These are phyloP conservation scores for Anoncus sp. DNA, from an alignment of 2,888 invertebrate species.

Conservation along the genomic window DNA sequence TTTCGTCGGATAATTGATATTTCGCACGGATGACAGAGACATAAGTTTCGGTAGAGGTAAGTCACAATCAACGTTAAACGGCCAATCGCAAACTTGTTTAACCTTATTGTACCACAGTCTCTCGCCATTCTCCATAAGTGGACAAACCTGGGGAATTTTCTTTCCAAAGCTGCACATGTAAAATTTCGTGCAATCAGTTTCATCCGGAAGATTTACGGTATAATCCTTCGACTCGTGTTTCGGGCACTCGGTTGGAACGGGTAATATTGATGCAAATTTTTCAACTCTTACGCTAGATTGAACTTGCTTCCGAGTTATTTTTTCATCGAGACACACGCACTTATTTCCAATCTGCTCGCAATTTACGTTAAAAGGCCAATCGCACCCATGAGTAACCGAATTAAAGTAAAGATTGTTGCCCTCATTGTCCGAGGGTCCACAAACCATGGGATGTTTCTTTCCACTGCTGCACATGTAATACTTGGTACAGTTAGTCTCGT, in stretches of 20 bases:
- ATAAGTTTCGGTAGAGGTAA: too few species aligned
- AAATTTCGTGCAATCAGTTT: slow-evolving; percentile 61
- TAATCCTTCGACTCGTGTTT: neutral
- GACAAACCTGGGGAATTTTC: slow-evolving; percentile 49
- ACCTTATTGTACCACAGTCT: slow-evolving; percentile 65
- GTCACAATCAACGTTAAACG: slow-evolving; percentile 62
- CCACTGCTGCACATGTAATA: slow-evolving; percentile 68
- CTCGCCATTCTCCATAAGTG: slow-evolving; percentile 31
- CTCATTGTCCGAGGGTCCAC: slow-evolving; percentile 48
- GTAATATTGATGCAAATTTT: too few species aligned
- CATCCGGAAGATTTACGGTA: slow-evolving; percentile 59
- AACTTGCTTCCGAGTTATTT: too few species aligned
- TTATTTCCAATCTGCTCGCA: too few species aligned
- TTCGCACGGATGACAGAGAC: too few species aligned
- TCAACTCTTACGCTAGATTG: too few species aligned
- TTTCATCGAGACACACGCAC: too few species aligned
- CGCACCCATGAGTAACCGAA: too few species aligned
- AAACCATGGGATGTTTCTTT: slow-evolving; percentile 43
- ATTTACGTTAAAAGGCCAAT: too few species aligned
- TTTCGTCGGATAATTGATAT: too few species aligned
- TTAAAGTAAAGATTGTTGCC: too few species aligned
- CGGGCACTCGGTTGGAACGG: slow-evolving; percentile 50
- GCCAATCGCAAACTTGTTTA: slow-evolving; percentile 70
- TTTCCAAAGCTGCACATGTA: slow-evolving; percentile 54
- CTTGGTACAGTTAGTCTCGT: slow-evolving; percentile 58